Base-by-base conservation (phyloP, 2,113 vertebrate species). In the Propithecus coquereli region DNA sequence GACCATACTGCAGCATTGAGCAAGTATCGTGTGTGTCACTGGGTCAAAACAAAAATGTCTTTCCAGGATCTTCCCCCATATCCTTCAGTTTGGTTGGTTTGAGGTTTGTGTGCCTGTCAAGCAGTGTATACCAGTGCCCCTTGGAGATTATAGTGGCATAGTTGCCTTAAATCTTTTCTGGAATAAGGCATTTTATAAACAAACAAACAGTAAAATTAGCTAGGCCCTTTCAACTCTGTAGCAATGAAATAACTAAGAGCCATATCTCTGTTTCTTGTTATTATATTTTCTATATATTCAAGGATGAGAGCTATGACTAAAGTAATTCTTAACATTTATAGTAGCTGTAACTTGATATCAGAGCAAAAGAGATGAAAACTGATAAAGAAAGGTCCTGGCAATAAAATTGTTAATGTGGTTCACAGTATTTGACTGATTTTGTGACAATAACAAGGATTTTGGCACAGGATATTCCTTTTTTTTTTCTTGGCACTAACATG, bases 371-470 rank as follows among this genome's bases (percentile, higher is more conserved):
- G 52, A 77, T 45, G 23, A 76, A 34, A 59, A 93, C 34, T 66
- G 66, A 22, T 87, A 63, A 90, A 88, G 43, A 79, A 65, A 71
- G 17, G 17, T 57, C 40, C 68, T 63, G 43, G 65, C 70, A 90
- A 22, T 88, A 45, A 43, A 90, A 80, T 91, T 52, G 32, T 91
- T 90, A 93, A 65, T 74, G 79, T 77, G 61, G 59, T 16, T 92
- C 20, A 7, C 22, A 81, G 1, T 73, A 0, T 3, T 32, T 20
- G 76, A 87, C 52, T 92, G 43, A 90, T 94, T 93, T 86, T 93
- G 50, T 73, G 65, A 79, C 82, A 87, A 50, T 70, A 73, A 86
- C 66, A 70, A 95, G 50, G 63, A 68, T 92, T 50, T 90, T 94
- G 86, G 85, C 94, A 47, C 73, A 94, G 50, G 77, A 20, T 83